Evolutionary conservation across 1,140 invertebrate genomes (phyloP).

Genomic region (Sycobia sp.): DNA sequence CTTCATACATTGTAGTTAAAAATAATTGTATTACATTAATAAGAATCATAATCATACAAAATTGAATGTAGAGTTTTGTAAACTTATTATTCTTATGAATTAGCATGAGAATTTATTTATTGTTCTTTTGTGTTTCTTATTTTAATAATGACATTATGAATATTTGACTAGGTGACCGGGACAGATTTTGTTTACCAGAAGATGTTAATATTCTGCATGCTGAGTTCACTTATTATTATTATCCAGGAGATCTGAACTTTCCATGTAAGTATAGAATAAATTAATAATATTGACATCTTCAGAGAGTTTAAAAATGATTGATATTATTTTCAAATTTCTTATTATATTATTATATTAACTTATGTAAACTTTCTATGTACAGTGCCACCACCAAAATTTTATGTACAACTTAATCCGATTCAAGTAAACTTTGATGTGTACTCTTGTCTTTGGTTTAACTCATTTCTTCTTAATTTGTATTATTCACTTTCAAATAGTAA

Average conservation of each 20-base stretch:
- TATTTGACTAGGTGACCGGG: conserved; percentile 74
- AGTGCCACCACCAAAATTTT: conserved; percentile 93
- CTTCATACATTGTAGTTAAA: conserved; percentile 8
- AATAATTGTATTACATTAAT: neutral
- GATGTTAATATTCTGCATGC: conserved; percentile 90
- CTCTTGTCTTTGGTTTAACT: conserved; percentile 90
- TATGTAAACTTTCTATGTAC: too few species aligned
- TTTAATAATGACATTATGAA: neutral
- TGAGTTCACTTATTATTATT: conserved; percentile 97
- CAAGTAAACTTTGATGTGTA: conserved; percentile 82
- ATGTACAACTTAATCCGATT: conserved; percentile 87
- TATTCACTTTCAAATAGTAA: conserved; percentile 69
- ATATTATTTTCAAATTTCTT: conserved; percentile 22
- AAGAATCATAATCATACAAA: conserved; percentile 7
- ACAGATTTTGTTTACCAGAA: conserved; percentile 79
- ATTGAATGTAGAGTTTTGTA: too few species aligned
- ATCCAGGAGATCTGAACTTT: conserved; percentile 90
- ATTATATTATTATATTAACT: too few species aligned
- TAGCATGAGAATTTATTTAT: too few species aligned
- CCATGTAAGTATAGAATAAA: conserved; percentile 72
- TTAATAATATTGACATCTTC: conserved; percentile 25
- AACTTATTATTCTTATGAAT: too few species aligned
- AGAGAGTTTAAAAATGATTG: conserved; percentile 14
- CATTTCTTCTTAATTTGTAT: conserved; percentile 87
- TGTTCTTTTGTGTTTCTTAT: neutral